Percentiles rank a stretch among this genome's conserved stretches.
phyloP scores from a whole-genome alignment of 2,797 vertebrate species.

The Pseudomugil tenellus region DNA sequence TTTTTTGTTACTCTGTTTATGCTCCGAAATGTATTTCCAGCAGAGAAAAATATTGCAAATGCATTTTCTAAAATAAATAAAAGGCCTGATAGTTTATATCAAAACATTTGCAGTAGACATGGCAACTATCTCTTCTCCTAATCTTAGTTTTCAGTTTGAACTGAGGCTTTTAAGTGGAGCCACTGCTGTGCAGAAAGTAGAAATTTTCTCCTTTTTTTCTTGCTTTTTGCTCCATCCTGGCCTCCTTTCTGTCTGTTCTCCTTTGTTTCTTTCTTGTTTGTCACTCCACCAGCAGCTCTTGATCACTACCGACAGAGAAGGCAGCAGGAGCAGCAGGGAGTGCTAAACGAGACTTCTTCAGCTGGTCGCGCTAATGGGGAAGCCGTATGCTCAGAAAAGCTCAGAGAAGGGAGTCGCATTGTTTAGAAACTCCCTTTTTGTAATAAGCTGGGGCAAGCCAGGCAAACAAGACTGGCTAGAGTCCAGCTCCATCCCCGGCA shows the following conservation, averaged over 20 bases:
- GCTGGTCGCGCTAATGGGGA: conserved; percentile 42
- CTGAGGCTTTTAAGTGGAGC: conserved; percentile 8
- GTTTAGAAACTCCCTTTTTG: conserved; percentile 19
- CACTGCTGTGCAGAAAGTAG: conserved; percentile 27
- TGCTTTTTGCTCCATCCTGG: conserved; percentile 24
- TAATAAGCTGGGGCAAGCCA: conserved; percentile 62
- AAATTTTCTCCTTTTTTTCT: conserved; percentile 17
- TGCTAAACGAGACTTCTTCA: conserved; percentile 30
- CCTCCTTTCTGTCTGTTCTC: conserved; percentile 7
- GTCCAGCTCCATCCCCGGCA: conserved; percentile 54
- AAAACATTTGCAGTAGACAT: conserved; percentile 22
- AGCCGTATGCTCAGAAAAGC: conserved; percentile 3
- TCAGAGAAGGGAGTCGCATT: conserved; percentile 2
- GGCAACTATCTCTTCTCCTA: conserved; percentile 28
- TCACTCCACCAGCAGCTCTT: conserved; percentile 41
- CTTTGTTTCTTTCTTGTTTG: conserved; percentile 33
- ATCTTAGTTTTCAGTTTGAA: conserved; percentile 31
- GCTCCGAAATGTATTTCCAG: not conserved
- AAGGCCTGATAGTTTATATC: too few relatives aligned
- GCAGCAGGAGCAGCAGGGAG: conserved; percentile 27
- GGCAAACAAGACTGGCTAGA: conserved; percentile 54
- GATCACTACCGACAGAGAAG: conserved; percentile 26
- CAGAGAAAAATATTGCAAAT: not conserved
- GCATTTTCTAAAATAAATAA: too few relatives aligned
- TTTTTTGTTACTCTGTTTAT: not conserved